Conservation (phyloP, 2,113 vertebrate species). For the Ceuthmochares aereus region DNA sequence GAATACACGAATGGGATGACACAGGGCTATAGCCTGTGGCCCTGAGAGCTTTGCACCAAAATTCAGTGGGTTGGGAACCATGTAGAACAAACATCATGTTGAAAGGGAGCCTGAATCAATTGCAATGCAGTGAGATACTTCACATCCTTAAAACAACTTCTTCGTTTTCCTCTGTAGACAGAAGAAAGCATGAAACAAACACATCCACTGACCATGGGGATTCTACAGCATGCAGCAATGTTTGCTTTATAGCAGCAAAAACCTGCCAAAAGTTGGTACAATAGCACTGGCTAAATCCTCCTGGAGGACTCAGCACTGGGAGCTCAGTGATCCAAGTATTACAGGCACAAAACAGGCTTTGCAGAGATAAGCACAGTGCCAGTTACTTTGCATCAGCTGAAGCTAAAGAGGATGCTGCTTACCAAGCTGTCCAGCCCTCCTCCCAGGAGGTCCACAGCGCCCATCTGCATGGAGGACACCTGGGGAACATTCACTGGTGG, state of each 20-base stretch:
- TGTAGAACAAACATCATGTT: not conserved
- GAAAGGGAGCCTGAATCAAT: not conserved
- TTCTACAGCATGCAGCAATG: not conserved
- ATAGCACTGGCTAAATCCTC: not conserved
- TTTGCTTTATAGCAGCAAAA: not conserved
- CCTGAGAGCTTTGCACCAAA: not conserved
- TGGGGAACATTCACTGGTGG: constrained; percentile 94
- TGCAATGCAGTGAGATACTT: not conserved
- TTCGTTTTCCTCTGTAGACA: not conserved
- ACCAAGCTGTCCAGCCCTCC: constrained; percentile 97
- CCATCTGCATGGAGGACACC: constrained; percentile 93
- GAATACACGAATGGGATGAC: not conserved
- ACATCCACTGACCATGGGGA: not conserved
- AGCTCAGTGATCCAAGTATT: constrained; percentile 18
- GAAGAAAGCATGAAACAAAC: not conserved
- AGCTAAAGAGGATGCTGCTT: constrained; percentile 64
- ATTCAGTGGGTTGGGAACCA: not conserved
- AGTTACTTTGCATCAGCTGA: not conserved
- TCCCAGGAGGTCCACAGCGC: constrained; percentile 94
- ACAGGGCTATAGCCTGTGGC: not conserved
- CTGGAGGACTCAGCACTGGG: not conserved
- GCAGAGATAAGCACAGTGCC: constrained; percentile 44
- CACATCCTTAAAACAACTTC: not conserved
- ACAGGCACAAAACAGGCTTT: constrained; percentile 3
- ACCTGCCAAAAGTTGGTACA: not conserved